Percentiles rank a stretch among this genome's conserved stretches.
Conservation (phyloP, 92 coral and sea anemone species). For the Phymanthus crucifer region DNA sequence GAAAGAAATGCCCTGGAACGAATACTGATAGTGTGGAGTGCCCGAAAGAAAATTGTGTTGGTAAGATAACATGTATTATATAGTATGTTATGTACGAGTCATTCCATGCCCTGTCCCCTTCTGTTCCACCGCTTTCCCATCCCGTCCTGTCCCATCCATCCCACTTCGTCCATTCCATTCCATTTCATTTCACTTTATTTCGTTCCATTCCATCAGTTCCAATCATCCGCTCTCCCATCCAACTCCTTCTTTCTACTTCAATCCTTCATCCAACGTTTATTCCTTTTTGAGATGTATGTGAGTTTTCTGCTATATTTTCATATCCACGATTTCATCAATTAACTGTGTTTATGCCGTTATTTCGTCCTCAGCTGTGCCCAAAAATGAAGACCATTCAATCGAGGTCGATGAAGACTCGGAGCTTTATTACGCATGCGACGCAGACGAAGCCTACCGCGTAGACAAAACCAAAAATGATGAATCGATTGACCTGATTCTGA, state of each 20-base stretch:
- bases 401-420: constrained; percentile 45
- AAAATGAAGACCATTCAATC: constrained; percentile 35
- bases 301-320: not conserved
- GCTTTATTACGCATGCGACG: constrained; percentile 45
- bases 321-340: no score
- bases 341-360: not conserved
- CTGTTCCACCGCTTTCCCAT: no score
- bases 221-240: no score
- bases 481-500: constrained; percentile 26
- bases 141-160: no score
- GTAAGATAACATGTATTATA: constrained; percentile 31
- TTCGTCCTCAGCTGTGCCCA: constrained; percentile 22
- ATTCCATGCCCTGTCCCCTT: not conserved
- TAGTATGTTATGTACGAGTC: not conserved
- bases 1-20: no score
- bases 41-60: constrained; percentile 64
- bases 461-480: constrained; percentile 34
- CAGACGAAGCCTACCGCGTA: constrained; percentile 50
- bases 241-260: not conserved
- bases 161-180: no score
- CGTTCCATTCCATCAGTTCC: no score
- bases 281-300: not conserved
- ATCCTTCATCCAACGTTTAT: not conserved
- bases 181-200: no score
- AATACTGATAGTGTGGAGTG: no score